Conservation (phyloP, 2,888 invertebrate species). For the Andrena minutula region DNA sequence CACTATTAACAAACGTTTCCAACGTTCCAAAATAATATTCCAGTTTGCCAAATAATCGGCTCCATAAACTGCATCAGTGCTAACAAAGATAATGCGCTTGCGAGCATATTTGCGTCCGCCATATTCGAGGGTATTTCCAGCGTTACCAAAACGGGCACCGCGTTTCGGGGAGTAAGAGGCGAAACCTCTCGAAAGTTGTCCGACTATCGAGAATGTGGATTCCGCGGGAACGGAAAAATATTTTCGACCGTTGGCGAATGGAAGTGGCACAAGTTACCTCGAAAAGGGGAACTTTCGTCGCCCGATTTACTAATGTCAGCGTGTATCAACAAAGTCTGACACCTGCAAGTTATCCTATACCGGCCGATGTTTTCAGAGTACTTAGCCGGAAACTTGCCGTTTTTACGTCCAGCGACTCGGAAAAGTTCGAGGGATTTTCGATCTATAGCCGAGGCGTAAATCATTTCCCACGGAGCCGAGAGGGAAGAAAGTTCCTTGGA, state of each 20-base stretch:
- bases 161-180: not conserved
- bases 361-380: conserved; percentile 1
- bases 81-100: too few relatives aligned
- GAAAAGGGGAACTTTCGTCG: conserved; percentile 1
- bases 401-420: not conserved
- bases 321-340: conserved; percentile 6
- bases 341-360: not conserved
- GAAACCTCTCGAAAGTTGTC: conserved; percentile 14
- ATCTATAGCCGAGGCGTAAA: conserved; percentile 4
- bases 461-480: not conserved
- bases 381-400: conserved; percentile 3
- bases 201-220: conserved; percentile 6
- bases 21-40: too few relatives aligned
- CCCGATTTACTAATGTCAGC: conserved; percentile 23
- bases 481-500: not conserved
- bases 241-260: not conserved
- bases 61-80: too few relatives aligned
- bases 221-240: conserved; percentile 16
- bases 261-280: conserved; percentile 13
- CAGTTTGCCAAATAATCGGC: too few relatives aligned
- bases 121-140: too few relatives aligned
- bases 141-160: too few relatives aligned
- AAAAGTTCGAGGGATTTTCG: conserved; percentile 4
- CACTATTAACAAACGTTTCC: too few relatives aligned
- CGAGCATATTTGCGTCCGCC: too few relatives aligned